These are phyloP conservation scores for Fregata magnificens DNA, from an alignment of 2,113 vertebrate genomes.

Conservation along the genomic window DNA sequence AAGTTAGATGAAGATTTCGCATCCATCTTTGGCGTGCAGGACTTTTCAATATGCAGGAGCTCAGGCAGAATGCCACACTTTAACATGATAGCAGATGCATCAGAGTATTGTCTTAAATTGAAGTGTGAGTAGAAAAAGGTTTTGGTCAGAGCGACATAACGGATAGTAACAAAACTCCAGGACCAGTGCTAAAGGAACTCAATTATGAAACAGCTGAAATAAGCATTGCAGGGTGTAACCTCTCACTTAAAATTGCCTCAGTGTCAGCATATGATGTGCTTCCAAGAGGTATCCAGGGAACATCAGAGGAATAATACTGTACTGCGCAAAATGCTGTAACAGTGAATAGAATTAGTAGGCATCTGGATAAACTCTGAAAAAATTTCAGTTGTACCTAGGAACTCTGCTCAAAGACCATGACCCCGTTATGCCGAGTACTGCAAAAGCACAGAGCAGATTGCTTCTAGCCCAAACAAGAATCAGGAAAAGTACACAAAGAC, in stretches of 20 bases:
- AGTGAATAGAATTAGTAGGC: not conserved
- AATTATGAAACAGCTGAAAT: not conserved
- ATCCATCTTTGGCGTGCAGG: not conserved
- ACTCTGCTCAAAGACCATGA: not conserved
- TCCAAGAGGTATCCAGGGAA: not conserved
- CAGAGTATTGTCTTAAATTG: not conserved
- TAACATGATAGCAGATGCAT: not conserved
- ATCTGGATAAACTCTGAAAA: not conserved
- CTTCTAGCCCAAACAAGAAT: not conserved
- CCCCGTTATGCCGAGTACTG: not conserved
- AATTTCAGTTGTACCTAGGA: not conserved
- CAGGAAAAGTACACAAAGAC: not conserved
- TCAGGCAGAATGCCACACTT: not conserved
- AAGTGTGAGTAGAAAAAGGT: not conserved
- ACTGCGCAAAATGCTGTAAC: not conserved
- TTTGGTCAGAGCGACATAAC: not conserved
- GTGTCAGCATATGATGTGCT: not conserved
- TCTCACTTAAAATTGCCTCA: not conserved
- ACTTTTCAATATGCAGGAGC: not conserved
- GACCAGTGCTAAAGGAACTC: not conserved
- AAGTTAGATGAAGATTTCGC: not conserved
- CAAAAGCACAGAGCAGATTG: not conserved
- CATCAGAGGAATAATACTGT: not conserved
- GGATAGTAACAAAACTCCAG: not conserved
- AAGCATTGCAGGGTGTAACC: not conserved